These are phyloP conservation scores for Mesorhabditis sp. DNA, from an alignment of 2,888 invertebrate species.

Conservation along the genomic window DNA sequence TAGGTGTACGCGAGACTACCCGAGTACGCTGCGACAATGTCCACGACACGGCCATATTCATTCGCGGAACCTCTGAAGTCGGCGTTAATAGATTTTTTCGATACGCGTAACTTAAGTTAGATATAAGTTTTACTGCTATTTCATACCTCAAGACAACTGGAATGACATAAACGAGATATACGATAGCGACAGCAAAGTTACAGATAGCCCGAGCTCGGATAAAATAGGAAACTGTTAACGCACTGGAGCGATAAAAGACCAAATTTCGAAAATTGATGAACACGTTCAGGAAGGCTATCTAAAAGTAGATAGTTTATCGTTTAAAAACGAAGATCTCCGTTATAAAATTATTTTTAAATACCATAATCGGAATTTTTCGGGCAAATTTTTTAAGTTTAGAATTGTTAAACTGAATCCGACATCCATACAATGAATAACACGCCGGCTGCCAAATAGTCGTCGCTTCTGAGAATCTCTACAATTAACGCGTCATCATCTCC, in stretches of 20 bases:
- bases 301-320: background rate
- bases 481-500: background rate
- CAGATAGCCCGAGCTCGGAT: background rate
- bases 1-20: background rate
- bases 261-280: background rate
- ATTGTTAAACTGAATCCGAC: too few relatives aligned
- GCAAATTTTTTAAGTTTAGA: too few relatives aligned
- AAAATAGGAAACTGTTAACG: background rate
- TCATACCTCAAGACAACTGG: background rate
- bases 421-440: too few relatives aligned
- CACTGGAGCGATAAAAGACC: background rate
- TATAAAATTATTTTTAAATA: too few relatives aligned
- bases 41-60: background rate
- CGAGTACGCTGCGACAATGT: background rate
- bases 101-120: too few relatives aligned
- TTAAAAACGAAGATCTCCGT: too few relatives aligned
- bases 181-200: background rate
- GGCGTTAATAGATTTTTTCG: too few relatives aligned
- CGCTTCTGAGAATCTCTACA: background rate
- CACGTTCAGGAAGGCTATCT: background rate
- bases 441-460: background rate
- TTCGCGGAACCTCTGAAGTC: background rate
- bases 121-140: too few relatives aligned
- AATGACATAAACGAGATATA: background rate
- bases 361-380: too few relatives aligned